These are phyloP conservation scores for Stegodyphus dumicola DNA, from an alignment of 1,140 invertebrate species.

Conservation along the genomic window DNA sequence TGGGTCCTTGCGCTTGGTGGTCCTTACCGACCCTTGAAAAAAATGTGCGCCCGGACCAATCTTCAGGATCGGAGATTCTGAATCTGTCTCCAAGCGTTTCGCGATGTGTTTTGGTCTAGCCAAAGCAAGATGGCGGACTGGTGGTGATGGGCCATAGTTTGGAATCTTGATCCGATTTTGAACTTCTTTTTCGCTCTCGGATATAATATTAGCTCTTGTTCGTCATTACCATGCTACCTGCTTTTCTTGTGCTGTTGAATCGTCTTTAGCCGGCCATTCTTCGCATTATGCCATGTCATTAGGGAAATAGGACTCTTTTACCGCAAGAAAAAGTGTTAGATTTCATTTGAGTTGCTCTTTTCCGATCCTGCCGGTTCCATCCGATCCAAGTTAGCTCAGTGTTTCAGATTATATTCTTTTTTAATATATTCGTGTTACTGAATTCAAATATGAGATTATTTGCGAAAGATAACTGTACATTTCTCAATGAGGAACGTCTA, in stretches of 20 bases:
- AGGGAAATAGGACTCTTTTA: too few relatives aligned
- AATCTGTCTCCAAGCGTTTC: background rate
- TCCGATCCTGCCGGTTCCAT: conserved; percentile 15
- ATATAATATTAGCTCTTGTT: conserved; percentile 15
- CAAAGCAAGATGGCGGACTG: conserved; percentile 44
- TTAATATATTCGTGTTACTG: background rate
- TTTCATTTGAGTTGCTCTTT: too few relatives aligned
- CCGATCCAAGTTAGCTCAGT: conserved; percentile 23
- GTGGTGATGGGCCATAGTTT: conserved; percentile 25
- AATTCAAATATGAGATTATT: conserved; percentile 23
- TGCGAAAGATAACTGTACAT: background rate
- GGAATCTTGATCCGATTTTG: conserved; percentile 5
- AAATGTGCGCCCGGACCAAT: background rate
- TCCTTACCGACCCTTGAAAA: background rate
- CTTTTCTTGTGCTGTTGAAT: background rate
- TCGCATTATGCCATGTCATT: background rate
- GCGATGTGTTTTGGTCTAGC: conserved; percentile 28
- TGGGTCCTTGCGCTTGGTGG: background rate
- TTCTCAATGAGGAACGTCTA: background rate
- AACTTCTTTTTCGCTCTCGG: conserved; percentile 8
- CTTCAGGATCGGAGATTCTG: background rate
- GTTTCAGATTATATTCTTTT: background rate
- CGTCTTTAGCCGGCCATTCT: background rate
- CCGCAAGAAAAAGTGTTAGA: too few relatives aligned
- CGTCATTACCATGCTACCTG: background rate